Percentiles rank a stretch among this genome's conserved stretches.
phyloP scores from a whole-genome alignment of 1,140 invertebrate genomes.

The Lithobius niger region DNA sequence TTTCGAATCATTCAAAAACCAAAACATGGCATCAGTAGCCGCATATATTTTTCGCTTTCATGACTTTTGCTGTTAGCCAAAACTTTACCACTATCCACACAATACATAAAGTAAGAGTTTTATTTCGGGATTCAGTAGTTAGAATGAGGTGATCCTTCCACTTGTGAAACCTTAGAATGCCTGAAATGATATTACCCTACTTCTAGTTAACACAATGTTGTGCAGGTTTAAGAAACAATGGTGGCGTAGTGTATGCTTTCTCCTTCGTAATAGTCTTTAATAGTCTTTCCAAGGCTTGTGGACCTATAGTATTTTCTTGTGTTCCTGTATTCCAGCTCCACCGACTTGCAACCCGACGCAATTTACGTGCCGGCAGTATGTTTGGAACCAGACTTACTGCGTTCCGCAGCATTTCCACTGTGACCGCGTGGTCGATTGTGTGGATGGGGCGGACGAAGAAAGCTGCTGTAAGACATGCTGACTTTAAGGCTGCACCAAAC shows the following conservation, averaged over 20 bases:
- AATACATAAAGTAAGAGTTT: no score
- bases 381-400: slow-evolving; percentile 87
- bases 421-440: slow-evolving; percentile 85
- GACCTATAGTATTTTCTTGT: slow-evolving; percentile 10
- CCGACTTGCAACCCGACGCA: slow-evolving; percentile 76
- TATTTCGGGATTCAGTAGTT: no score
- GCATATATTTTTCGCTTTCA: no score
- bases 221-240: no score
- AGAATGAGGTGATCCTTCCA: no score
- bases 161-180: no score
- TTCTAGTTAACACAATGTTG: slow-evolving; percentile 5
- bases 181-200: background rate
- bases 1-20: no score
- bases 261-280: background rate
- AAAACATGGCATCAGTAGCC: no score
- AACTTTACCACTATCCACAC: no score
- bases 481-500: no score
- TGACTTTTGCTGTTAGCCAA: no score
- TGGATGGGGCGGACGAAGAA: slow-evolving; percentile 82
- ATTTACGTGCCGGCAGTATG: slow-evolving; percentile 74
- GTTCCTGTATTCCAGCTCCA: slow-evolving; percentile 47
- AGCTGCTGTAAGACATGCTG: slow-evolving; percentile 70
- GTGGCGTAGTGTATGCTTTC: background rate
- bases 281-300: background rate
- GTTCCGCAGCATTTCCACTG: slow-evolving; percentile 77